These are phyloP conservation scores for Eleutherodactylus coqui DNA, from an alignment of 2,797 vertebrate species.

Conservation along the genomic window DNA sequence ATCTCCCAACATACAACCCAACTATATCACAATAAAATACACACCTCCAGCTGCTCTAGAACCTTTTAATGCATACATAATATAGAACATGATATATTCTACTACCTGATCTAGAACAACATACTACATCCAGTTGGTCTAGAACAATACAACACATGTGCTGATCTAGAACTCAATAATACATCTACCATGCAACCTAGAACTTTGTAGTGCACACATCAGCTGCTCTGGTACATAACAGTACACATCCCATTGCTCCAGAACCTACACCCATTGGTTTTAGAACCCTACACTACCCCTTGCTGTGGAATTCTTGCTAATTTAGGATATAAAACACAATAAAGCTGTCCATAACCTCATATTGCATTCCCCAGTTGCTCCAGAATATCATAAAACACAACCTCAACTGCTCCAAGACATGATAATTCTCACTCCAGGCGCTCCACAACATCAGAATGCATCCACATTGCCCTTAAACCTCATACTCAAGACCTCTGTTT, in stretches of 20 bases:
- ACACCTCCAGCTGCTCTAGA: neutral
- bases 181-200: too few relatives aligned
- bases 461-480: too few relatives aligned
- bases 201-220: too few relatives aligned
- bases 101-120: neutral
- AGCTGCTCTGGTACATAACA: neutral
- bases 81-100: neutral
- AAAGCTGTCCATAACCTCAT: neutral
- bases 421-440: neutral
- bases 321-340: too few relatives aligned
- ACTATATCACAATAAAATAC: too few relatives aligned
- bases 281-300: neutral
- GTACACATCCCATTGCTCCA: neutral
- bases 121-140: neutral
- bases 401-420: neutral
- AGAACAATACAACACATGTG: neutral
- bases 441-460: too few relatives aligned
- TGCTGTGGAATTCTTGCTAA: too few relatives aligned
- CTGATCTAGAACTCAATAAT: too few relatives aligned
- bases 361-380: neutral
- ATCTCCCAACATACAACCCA: neutral
- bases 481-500: too few relatives aligned
- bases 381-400: neutral
- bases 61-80: neutral
- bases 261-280: neutral